Base-by-base conservation (phyloP, 2,113 vertebrate genomes). In the Oreotrochilus melanogaster region DNA sequence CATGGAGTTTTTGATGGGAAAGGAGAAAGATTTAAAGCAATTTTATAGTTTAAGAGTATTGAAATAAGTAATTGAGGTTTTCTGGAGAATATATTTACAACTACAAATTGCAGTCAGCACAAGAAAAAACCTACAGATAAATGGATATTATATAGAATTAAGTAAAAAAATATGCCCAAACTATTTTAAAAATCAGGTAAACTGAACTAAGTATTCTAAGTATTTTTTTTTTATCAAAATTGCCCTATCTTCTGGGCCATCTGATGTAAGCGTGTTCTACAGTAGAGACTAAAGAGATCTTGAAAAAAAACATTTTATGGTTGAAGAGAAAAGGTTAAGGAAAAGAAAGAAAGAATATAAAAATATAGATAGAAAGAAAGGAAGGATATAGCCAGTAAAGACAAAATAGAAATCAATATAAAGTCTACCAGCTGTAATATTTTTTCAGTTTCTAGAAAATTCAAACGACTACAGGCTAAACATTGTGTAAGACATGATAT, bases 41-140 rank as follows among this genome's bases (percentile, higher is more conserved):
- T 91, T 74, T 39, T 64, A 51, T 39, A 30, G 23, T 39, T 78
- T 78, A 54, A 50, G 17, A 31, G 6, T 75, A 28, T 66, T 50
- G 30, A 91, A 96, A 89, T 50, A 22, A 85, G 51, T 91, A 78
- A 86, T 92, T 95, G 7, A 9, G 17, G 48, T 8, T 48, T 89
- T 50, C 28, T 3, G 42, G 35, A 51, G 30, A 82, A 75, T 89
- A 85, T 70, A 67, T n/a, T 74, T 81, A 84, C 27, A 89, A 92
- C 83, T 95, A 74, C 48, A 93, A 96, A 95, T 90, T 93, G 65
- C 24, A 83, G 79, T 90, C 50, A 67, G 18, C 30, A 72, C 24
- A 57, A 22, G 39, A 64, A 69, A 89, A 84, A 91, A 85, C 3
- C 2, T 31, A 33, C 4, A 93, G 64, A 91, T 92, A 87, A 72